Evolutionary conservation across 2,797 vertebrate species (phyloP).

Genomic region (Anableps anableps): DNA sequence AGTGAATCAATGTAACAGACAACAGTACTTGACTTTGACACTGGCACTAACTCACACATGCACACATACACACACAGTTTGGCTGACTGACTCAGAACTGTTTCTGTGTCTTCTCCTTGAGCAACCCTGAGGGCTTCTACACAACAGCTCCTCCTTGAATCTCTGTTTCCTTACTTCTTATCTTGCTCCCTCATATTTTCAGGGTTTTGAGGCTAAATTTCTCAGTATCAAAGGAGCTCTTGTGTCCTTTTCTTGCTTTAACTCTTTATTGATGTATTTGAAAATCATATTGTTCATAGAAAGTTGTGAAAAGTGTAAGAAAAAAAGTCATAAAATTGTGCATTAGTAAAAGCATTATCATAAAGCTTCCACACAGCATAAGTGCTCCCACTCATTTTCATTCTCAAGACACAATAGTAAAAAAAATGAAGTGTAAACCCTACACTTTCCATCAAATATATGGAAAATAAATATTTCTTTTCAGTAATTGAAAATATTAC

Average conservation of each 20-base stretch:
- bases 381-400: not conserved
- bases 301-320: not conserved
- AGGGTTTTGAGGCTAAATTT: conserved; percentile 12
- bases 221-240: conserved; percentile 18
- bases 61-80: conserved; percentile 15
- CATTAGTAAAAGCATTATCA: not conserved
- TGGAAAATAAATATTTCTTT: not conserved
- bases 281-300: conserved; percentile 1
- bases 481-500: not conserved
- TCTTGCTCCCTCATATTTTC: conserved; percentile 19
- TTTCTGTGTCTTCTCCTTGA: conserved; percentile 32
- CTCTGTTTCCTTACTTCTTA: not conserved
- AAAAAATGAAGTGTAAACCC: not conserved
- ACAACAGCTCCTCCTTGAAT: conserved; percentile 21
- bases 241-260: conserved; percentile 5
- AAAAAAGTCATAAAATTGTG: not conserved
- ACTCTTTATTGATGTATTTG: not conserved
- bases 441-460: not conserved
- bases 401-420: not conserved
- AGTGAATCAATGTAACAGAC: conserved; percentile 49
- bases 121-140: conserved; percentile 45
- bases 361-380: not conserved
- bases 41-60: not conserved
- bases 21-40: conserved; percentile 20
- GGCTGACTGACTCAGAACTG: conserved; percentile 56